Evolutionary conservation across 2,113 vertebrate species (phyloP), one percentile per base, ranked within the genome.

Genomic region (Leiothrix lutea): DNA sequence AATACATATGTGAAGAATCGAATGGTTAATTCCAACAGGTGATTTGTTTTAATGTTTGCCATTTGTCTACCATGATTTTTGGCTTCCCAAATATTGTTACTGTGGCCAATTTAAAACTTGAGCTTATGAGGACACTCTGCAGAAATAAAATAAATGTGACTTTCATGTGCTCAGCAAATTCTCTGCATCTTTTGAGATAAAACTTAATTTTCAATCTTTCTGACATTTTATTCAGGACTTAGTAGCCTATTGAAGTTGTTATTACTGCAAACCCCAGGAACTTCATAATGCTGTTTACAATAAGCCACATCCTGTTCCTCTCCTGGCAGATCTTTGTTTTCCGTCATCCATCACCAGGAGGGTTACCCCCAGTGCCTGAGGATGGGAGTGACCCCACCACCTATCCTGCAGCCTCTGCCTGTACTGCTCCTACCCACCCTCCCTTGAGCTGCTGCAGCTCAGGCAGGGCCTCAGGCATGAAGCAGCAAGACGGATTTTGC

Each of bases 1-100:
- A 92, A 86, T 86, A 73, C 15, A 24, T 18, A 18, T 11, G 15
- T 61, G 69, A 91, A 42, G 31, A 92, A 84, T 79, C 0, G 1
- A 95, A 79, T 22, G 1, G 20, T 67, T 87, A 67, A n/a, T 85
- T 95, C 40, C 58, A 75, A 5, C 12, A 42, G 44, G 53, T 42
- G 61, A 47, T 42, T 25, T 81, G 62, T 48, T 94, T 62, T 58
- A 53, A 91, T 36, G 36, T 82, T 89, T 12, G 3, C 19, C 23
- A 22, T 81, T 95, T 89, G 14, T 86, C 84, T 75, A 51, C n/a
- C 9, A 8, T 29, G 65, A 79, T 82, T 89, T 96, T 95, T 94
- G 25, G 69, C 45, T 92, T 87, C 48, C 18, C 35, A 57, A 74
- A 61, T 56, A 64, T 33, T 67, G 47, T 90, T 86, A 56, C 31